A percentile compares a stretch with the other conserved stretches of the same genome.
Conservation (phyloP, 2,797 vertebrate genomes). For the Macroramphosus scolopax region DNA sequence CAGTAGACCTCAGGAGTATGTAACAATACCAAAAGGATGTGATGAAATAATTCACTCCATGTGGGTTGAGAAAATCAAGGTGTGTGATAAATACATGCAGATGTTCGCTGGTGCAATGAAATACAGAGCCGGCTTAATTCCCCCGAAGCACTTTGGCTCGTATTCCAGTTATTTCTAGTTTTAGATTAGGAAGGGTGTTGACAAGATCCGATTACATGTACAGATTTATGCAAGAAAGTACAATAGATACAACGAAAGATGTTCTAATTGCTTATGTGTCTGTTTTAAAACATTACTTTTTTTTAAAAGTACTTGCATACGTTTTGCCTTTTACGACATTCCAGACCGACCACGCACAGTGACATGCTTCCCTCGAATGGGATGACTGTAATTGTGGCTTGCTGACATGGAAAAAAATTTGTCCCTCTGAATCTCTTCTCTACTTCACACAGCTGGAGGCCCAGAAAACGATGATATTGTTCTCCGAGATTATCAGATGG, state of each 20-base stretch:
- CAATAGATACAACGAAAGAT: too few species aligned
- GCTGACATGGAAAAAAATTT: conserved; percentile 34
- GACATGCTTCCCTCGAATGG: conserved; percentile 25
- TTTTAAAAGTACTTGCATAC: too few species aligned
- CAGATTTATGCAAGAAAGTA: neutral
- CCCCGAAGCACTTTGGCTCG: neutral
- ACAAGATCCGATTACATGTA: neutral
- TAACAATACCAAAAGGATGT: conserved; percentile 1
- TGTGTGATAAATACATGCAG: conserved; percentile 8
- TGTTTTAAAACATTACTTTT: too few species aligned
- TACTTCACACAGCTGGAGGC: conserved; percentile 56
- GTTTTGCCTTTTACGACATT: conserved; percentile 28
- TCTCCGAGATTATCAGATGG: conserved; percentile 91
- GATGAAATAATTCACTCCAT: conserved; percentile 1
- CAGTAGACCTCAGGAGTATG: too few species aligned
- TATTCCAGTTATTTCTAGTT: neutral
- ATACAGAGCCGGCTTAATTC: neutral
- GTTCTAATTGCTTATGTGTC: too few species aligned
- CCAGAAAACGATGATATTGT: conserved; percentile 72
- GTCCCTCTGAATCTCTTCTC: conserved; percentile 36
- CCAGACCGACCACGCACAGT: conserved; percentile 23
- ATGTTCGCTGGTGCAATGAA: conserved; percentile 6
- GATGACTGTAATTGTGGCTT: conserved; percentile 42
- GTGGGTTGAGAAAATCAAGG: neutral
- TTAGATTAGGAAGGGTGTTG: neutral